phyloP scores from a whole-genome alignment of 2,113 vertebrate genomes.

The Maccullochella peelii region DNA sequence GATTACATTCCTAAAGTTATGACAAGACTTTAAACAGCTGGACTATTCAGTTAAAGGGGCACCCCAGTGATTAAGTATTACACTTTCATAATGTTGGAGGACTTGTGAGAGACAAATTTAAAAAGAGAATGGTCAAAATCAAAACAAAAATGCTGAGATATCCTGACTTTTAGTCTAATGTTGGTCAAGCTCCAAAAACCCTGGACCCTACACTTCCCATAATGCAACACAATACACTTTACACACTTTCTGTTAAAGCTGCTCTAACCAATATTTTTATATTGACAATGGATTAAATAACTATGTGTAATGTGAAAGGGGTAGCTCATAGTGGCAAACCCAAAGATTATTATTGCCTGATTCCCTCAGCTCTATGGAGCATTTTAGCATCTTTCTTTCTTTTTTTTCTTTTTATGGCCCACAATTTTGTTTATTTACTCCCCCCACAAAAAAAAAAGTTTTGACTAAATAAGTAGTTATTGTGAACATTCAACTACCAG shows the following conservation, averaged over 20 bases:
- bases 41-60: background rate
- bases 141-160: background rate
- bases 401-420: background rate
- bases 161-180: background rate
- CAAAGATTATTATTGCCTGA: background rate
- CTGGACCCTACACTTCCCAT: background rate
- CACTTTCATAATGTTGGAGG: background rate
- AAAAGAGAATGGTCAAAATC: background rate
- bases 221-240: background rate
- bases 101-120: background rate
- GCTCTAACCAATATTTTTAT: background rate
- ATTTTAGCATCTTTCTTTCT: background rate
- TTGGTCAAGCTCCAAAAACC: background rate
- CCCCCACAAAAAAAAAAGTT: too few relatives aligned
- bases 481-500: background rate
- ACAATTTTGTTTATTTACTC: background rate
- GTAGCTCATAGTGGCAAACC: background rate
- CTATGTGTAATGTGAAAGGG: background rate
- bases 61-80: background rate
- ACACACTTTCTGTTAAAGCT: background rate
- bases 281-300: background rate
- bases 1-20: background rate
- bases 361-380: too few relatives aligned
- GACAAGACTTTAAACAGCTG: background rate
- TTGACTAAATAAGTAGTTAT: background rate